Evolutionary conservation across 2,888 invertebrate species (phyloP).

Genomic region (Orthonevra nobilis): DNA sequence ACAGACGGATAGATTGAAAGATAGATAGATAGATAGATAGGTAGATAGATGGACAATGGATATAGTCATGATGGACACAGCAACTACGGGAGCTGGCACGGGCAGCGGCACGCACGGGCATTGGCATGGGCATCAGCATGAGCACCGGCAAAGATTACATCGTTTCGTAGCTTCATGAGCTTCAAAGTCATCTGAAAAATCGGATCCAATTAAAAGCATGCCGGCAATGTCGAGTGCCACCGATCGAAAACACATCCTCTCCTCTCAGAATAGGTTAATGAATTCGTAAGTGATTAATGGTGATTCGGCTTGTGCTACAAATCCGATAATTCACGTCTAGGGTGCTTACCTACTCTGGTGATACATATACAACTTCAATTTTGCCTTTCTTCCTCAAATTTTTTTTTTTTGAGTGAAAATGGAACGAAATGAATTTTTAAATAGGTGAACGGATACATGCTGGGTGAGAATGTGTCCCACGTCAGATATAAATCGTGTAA

Average conservation of each 20-base stretch:
- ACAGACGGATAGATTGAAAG: slow-evolving; percentile 22
- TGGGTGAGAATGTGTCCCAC: slow-evolving; percentile 48
- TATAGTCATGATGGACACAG: slow-evolving; percentile 10
- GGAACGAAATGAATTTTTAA: slow-evolving; percentile 52
- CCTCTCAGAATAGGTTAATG: slow-evolving; percentile 66
- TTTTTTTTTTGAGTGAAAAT: slow-evolving; percentile 32
- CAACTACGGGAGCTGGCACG: neutral
- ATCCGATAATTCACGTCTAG: slow-evolving; percentile 66
- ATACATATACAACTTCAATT: neutral
- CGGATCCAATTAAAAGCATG: slow-evolving; percentile 67
- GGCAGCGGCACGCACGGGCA: no score
- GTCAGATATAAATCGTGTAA: slow-evolving; percentile 38
- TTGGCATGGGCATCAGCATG: no score
- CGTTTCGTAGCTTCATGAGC: slow-evolving; percentile 52
- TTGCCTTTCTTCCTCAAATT: neutral
- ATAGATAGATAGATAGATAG: slow-evolving; percentile 33
- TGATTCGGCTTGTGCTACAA: slow-evolving; percentile 60
- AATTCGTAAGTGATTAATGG: slow-evolving; percentile 70
- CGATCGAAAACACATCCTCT: slow-evolving; percentile 58
- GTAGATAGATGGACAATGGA: no score
- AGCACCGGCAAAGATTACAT: no score
- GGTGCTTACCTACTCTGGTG: slow-evolving; percentile 25
- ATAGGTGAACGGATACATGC: slow-evolving; percentile 61
- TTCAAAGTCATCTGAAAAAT: slow-evolving; percentile 60
- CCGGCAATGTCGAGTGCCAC: slow-evolving; percentile 67